Evolutionary conservation across 2,113 vertebrate genomes (phyloP).

Genomic region (Bungarus multicinctus): DNA sequence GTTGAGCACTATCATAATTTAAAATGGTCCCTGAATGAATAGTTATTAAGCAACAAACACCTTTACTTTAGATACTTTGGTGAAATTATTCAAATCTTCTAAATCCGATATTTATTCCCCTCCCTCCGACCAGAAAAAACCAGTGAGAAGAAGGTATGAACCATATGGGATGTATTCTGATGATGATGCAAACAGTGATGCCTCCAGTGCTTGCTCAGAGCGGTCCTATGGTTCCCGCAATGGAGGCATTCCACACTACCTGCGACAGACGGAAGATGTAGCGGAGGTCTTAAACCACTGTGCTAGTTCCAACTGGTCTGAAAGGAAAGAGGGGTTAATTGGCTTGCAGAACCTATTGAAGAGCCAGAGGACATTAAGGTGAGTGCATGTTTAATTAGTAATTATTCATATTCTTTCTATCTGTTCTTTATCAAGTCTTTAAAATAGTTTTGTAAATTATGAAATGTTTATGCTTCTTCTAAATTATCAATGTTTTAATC

Average conservation of each 20-base stretch:
- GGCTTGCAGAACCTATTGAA: slow-evolving; percentile 96
- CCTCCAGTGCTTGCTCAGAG: slow-evolving; percentile 94
- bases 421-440: not conserved
- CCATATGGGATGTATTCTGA: slow-evolving; percentile 97
- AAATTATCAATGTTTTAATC: not conserved
- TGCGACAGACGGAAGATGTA: slow-evolving; percentile 94
- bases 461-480: not conserved
- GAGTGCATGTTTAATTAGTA: slow-evolving; percentile 13
- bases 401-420: not conserved
- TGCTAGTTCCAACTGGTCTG: slow-evolving; percentile 98
- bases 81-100: not conserved
- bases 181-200: slow-evolving; percentile 95
- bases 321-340: slow-evolving; percentile 95
- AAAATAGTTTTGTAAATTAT: not conserved
- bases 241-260: slow-evolving; percentile 91
- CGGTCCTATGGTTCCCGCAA: slow-evolving; percentile 92
- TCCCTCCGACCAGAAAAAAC: slow-evolving; percentile 82
- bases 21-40: not conserved
- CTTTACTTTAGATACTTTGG: not conserved
- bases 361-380: slow-evolving; percentile 96
- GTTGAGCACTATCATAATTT: not conserved
- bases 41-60: not conserved
- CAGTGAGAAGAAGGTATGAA: slow-evolving; percentile 87
- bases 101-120: slow-evolving; percentile 1
- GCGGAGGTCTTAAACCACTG: slow-evolving; percentile 98